Evolutionary conservation across 2,113 vertebrate genomes (phyloP).

Genomic region (Malurus alboscapulatus): DNA sequence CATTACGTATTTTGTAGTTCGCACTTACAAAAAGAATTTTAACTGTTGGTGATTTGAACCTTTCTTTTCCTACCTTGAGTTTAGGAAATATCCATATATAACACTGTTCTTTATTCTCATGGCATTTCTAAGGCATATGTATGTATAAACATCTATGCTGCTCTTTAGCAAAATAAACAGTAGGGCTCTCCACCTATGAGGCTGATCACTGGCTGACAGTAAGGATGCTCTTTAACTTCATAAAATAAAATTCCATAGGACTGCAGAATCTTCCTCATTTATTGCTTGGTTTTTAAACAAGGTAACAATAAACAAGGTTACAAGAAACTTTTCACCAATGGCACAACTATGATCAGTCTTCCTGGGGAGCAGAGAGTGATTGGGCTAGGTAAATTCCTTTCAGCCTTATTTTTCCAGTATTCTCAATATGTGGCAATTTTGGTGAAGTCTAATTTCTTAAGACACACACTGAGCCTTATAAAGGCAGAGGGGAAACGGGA

Average conservation of each 20-base stretch:
- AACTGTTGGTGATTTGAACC: neutral
- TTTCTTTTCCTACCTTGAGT: neutral
- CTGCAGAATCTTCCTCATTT: neutral
- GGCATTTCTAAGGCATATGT: neutral
- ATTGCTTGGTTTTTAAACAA: neutral
- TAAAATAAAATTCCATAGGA: neutral
- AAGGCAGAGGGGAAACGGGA: neutral
- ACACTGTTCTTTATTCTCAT: neutral
- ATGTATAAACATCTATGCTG: neutral
- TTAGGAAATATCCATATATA: neutral
- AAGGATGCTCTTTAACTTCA: neutral
- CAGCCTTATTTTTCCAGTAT: neutral
- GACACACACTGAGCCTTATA: neutral
- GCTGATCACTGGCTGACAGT: neutral
- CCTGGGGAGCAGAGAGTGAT: neutral
- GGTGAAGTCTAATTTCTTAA: neutral
- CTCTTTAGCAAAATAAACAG: neutral
- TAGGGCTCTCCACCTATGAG: neutral
- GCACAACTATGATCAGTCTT: neutral
- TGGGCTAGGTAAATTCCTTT: neutral
- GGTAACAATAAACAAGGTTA: neutral
- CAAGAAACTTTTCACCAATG: neutral
- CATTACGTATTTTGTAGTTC: neutral
- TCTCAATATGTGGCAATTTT: neutral
- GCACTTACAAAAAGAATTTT: neutral